Conservation (phyloP, 2,888 invertebrate species). For the Coenonympha glycerion region DNA sequence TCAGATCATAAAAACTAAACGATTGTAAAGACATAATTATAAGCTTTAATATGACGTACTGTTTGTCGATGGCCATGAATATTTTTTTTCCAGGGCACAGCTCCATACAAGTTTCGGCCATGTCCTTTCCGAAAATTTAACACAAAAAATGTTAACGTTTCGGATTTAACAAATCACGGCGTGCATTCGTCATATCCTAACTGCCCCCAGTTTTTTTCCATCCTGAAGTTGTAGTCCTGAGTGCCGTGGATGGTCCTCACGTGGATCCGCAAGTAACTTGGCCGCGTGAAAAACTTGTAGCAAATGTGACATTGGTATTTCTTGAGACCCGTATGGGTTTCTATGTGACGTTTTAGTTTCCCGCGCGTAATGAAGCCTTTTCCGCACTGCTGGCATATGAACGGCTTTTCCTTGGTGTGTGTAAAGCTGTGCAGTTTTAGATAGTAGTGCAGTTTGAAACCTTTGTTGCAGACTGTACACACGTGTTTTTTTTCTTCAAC, state of each 20-base stretch:
- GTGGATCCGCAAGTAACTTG: conserved; percentile 61
- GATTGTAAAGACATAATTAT: too few relatives aligned
- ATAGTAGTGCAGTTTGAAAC: conserved; percentile 64
- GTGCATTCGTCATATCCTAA: not conserved
- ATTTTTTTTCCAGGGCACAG: too few relatives aligned
- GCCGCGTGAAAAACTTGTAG: conserved; percentile 65
- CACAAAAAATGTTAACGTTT: not conserved
- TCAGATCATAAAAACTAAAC: too few relatives aligned
- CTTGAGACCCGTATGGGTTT: conserved; percentile 61
- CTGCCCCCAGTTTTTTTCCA: conserved; percentile 33
- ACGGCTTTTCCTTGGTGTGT: conserved; percentile 65
- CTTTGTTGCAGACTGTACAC: conserved; percentile 57
- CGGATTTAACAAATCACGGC: not conserved
- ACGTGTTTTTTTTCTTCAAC: conserved; percentile 56
- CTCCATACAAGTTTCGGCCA: too few relatives aligned
- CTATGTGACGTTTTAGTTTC: conserved; percentile 60
- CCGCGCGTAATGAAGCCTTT: conserved; percentile 67
- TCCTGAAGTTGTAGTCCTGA: conserved; percentile 57
- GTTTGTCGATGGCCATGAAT: too few relatives aligned
- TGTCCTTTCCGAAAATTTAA: not conserved
- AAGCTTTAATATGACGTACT: too few relatives aligned
- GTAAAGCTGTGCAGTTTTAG: conserved; percentile 63
- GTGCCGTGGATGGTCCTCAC: conserved; percentile 64
- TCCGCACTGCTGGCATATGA: conserved; percentile 64
- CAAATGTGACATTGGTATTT: conserved; percentile 68